Base-by-base conservation (phyloP, 2,113 vertebrate species). In the Reinhardtius hippoglossoides region DNA sequence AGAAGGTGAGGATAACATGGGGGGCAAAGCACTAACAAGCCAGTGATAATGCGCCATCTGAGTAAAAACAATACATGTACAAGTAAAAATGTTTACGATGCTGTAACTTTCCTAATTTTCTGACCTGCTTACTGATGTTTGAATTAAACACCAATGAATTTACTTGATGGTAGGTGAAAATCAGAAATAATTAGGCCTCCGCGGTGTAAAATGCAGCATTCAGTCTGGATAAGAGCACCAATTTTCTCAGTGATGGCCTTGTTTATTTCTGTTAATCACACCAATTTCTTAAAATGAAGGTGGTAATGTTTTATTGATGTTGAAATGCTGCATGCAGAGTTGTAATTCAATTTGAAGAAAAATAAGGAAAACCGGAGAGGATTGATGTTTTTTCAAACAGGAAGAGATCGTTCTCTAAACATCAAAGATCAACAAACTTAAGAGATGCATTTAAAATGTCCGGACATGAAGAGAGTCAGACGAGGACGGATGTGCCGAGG, bases 401-500 rank as follows among this genome's bases (percentile, higher is more conserved):
- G 52, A 10, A 31, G 21, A 35, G 67, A 46, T 6, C 0, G 31
- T 67, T 48, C 20, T 14, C 0, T 46, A 58, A 55, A 76, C 61
- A 67, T 63, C 67, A 73, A 58, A 67, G 67, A 63, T n/a, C 18
- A 71, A 67, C 35, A 81, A 83, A 83, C 21, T 74, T 46, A 13
- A 10, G 71, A 10, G 72, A 31, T 37, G 69, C 55, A 57, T 83
- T 83, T 67, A 54, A 85, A 87, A 74, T 27, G 77, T 71, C 21
- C 23, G 57, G 58, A 64, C 69, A 40, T 7, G 77, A 71, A 83
- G 80, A 56, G 78, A 84, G 82, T 77, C 72, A 70, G 83, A 85
- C 60, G 82, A 66, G 89, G 89, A 86, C 71, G 75, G 81, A 71
- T 74, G 72, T 67, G 75, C 73, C 44, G 88, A 81, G 79, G 89